Evolutionary conservation across 2,797 vertebrate species (phyloP), one percentile per base, ranked within the genome.

Genomic region (Enteromius mattozi): DNA sequence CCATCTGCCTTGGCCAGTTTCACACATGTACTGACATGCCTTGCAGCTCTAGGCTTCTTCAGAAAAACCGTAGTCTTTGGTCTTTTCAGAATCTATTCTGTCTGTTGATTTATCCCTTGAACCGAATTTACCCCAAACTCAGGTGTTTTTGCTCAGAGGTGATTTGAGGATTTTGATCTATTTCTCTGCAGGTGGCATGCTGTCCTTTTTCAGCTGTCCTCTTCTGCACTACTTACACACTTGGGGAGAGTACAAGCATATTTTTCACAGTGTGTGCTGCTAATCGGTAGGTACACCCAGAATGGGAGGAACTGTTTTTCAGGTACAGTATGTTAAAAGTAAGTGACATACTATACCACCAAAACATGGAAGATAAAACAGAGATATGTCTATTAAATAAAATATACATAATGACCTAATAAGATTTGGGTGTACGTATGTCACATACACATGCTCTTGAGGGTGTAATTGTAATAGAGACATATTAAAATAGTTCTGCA

Each of bases 131-230:
- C 61, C n/a, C 8, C 8, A 51, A 49, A 66, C 8, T 37, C 33
- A 12, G 49, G 24, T 1, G 8, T 7, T 65, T 81, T 35, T 54
- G 12, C 56, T 74, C 8, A 71, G 17, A 71, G 24, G 40, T 6
- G 51, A 61, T 54, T 24, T 63, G 6, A 56, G n/a, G 37, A 19
- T 13, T 59, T 76, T 5, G 12, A 6, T 81, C 27, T 80, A 16
- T 16, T 63, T 59, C 59, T 21, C 56, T 7, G 49, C 40, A 24
- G 74, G 33, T 24, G 78, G 33, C 54, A 45, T 9, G 21, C 35
- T 86, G 82, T 59, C 10, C 16, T 59, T 56, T 61, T 24, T 77
- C 42, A 51, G 47, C 51, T 82, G 63, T 86, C 63, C 59, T 61
- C 42, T 24, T 16, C 33, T 63, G 66, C 77, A 68, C 56, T 75